These are phyloP conservation scores for Brachylomia viminalis DNA, from an alignment of 2,888 invertebrate species.

Conservation along the genomic window DNA sequence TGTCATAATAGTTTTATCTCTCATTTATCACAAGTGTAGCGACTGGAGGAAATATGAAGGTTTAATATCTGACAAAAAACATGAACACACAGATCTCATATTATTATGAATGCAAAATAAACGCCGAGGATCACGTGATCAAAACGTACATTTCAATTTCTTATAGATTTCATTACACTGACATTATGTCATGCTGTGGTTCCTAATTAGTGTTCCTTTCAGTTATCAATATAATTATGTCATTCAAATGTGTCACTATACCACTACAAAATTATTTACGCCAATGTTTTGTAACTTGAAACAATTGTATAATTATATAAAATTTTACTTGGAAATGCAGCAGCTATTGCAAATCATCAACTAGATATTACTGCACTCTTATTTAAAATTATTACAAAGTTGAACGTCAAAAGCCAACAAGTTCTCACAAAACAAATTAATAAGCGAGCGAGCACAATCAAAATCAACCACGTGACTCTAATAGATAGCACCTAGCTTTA, in stretches of 20 bases:
- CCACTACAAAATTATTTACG: constrained; percentile 36
- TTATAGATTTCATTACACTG: constrained; percentile 8
- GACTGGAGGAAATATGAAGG: constrained; percentile 30
- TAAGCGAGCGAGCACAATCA: constrained; percentile 52
- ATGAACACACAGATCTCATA: constrained; percentile 24
- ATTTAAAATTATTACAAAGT: constrained; percentile 35
- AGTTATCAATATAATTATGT: constrained; percentile 31
- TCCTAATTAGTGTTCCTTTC: constrained; percentile 11
- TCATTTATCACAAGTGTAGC: constrained; percentile 36
- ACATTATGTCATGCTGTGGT: constrained; percentile 31
- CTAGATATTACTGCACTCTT: constrained; percentile 29
- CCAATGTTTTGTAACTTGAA: constrained; percentile 25
- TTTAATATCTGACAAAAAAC: constrained; percentile 4
- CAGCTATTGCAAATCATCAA: constrained; percentile 25
- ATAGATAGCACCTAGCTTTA: constrained; percentile 66
- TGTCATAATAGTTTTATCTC: constrained; percentile 22
- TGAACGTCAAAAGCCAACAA: constrained; percentile 50
- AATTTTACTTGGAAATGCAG: constrained; percentile 47
- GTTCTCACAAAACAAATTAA: constrained; percentile 42
- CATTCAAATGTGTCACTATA: constrained; percentile 43
- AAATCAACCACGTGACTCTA: constrained; percentile 55
- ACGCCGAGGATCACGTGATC: constrained; percentile 51
- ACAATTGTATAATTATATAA: constrained; percentile 24
- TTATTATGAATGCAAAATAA: constrained; percentile 43
- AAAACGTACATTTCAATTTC: constrained; percentile 31